Conservation (phyloP, 2,888 invertebrate genomes). For the Pilophorus perplexus region DNA sequence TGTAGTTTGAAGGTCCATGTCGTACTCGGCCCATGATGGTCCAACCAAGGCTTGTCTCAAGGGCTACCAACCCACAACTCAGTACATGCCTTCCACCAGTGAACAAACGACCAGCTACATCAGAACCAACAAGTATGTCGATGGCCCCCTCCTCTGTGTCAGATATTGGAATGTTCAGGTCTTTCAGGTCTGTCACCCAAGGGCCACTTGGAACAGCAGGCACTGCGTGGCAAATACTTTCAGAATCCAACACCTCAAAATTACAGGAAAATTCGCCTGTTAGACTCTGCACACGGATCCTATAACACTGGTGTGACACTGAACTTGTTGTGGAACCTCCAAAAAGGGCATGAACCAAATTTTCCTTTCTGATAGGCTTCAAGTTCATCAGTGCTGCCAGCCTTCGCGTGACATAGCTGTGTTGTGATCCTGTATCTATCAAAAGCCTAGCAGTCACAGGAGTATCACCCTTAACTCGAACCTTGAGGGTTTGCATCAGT, state of each 20-base stretch:
- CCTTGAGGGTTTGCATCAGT: constrained; percentile 2
- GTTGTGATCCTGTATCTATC: constrained; percentile 28
- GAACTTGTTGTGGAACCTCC: background rate
- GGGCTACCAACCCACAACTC: no score
- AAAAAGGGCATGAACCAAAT: constrained; percentile 12
- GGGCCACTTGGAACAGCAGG: constrained; percentile 2
- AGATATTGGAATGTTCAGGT: background rate
- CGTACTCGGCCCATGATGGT: constrained; percentile 10
- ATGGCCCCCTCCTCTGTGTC: constrained; percentile 3
- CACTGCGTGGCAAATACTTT: constrained; percentile 5
- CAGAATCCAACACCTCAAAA: constrained; percentile 11
- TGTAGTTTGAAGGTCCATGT: background rate
- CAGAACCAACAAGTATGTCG: no score
- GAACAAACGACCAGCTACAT: no score
- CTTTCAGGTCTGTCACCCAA: constrained; percentile 2
- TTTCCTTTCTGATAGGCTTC: background rate
- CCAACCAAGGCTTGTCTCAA: constrained; percentile 22
- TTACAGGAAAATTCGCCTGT: background rate
- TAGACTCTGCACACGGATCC: background rate
- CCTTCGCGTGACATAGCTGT: background rate
- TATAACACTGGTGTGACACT: background rate
- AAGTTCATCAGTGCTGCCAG: background rate
- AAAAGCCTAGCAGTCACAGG: background rate
- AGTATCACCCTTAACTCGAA: background rate
- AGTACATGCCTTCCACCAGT: no score